Conservation (phyloP, 2,113 vertebrate genomes). For the Cryptomyrus ogoouensis region DNA sequence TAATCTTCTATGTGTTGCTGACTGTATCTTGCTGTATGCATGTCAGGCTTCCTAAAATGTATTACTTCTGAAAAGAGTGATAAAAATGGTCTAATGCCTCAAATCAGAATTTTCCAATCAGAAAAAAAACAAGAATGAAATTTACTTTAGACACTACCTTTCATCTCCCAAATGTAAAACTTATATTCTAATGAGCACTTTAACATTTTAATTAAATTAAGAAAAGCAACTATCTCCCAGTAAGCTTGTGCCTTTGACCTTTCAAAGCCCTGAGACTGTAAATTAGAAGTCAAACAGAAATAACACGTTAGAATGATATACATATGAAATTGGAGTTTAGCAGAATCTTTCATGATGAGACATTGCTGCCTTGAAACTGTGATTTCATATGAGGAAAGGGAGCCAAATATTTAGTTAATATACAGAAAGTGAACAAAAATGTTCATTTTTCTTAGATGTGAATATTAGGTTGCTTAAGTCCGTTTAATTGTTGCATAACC, state of each 20-base stretch:
- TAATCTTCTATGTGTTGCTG: not conserved
- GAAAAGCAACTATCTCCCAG: not conserved
- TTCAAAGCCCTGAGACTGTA: not conserved
- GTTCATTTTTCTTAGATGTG: not conserved
- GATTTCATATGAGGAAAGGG: not conserved
- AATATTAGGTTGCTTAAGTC: not conserved
- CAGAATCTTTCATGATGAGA: not conserved
- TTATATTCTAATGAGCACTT: not conserved
- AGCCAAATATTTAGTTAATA: not conserved
- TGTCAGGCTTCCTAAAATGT: not conserved
- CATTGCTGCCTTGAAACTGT: not conserved
- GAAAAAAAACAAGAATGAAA: not conserved
- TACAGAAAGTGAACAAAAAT: not conserved
- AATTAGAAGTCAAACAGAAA: not conserved
- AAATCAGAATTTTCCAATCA: not conserved
- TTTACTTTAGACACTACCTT: not conserved
- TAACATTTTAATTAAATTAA: not conserved
- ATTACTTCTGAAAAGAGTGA: not conserved
- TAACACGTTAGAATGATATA: not conserved
- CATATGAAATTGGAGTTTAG: not conserved
- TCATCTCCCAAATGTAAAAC: not conserved
- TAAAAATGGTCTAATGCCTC: not conserved
- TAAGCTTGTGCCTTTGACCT: not conserved
- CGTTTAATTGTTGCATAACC: not conserved
- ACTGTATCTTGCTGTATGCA: not conserved